Percentiles rank a stretch among this genome's conserved stretches.
phyloP scores from a whole-genome alignment of 2,113 vertebrate genomes.

The Piprites chloris region DNA sequence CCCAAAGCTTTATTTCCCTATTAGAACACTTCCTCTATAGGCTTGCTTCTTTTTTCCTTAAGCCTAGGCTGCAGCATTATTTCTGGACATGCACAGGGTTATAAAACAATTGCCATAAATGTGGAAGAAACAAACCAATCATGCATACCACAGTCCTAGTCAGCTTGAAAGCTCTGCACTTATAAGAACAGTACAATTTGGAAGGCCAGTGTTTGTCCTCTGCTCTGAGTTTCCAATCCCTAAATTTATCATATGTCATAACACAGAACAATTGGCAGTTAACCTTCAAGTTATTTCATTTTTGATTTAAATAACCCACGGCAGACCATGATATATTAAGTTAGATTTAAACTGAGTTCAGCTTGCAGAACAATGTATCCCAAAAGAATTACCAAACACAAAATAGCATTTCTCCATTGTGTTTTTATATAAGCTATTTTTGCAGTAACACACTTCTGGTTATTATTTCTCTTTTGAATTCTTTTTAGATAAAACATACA shows the following conservation, averaged over 20 bases:
- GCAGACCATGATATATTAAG: not conserved
- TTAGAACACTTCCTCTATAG: not conserved
- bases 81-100: not conserved
- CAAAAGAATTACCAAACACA: not conserved
- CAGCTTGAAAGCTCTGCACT: not conserved
- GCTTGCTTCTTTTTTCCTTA: not conserved
- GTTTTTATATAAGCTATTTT: not conserved
- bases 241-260: not conserved
- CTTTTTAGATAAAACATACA: not conserved
- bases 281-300: not conserved
- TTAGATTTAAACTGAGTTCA: not conserved
- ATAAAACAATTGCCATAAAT: not conserved
- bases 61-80: not conserved
- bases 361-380: not conserved
- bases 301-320: not conserved
- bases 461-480: not conserved
- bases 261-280: not conserved
- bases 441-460: not conserved
- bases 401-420: not conserved
- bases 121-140: not conserved
- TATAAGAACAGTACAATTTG: not conserved
- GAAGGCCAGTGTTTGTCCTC: not conserved
- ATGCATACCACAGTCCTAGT: not conserved
- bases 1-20: not conserved
- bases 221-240: not conserved